Conservation (phyloP, 2,888 invertebrate genomes). For the Scaptomyza cyrtandrae region DNA sequence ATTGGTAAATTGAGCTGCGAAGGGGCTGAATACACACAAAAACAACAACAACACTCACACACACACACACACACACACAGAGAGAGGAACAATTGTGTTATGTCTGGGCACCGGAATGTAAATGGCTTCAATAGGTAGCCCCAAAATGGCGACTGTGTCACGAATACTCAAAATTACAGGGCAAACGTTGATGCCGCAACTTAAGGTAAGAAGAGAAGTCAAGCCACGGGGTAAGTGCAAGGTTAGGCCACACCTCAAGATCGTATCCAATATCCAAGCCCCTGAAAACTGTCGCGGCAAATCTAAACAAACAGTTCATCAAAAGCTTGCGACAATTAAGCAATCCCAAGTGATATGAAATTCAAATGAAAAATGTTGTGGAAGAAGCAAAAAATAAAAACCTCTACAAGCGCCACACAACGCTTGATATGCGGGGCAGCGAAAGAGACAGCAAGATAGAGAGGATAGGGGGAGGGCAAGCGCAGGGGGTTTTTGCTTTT, state of each 20-base stretch:
- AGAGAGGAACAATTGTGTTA: conserved; percentile 32
- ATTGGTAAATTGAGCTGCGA: conserved; percentile 78
- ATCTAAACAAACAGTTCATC: conserved; percentile 81
- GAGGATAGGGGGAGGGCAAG: background rate
- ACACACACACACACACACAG: conserved; percentile 10
- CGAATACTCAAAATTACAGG: conserved; percentile 27
- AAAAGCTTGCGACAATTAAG: conserved; percentile 78
- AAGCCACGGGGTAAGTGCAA: conserved; percentile 22
- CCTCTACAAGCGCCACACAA: conserved; percentile 66
- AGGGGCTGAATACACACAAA: conserved; percentile 5
- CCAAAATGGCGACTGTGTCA: conserved; percentile 69
- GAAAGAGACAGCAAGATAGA: background rate
- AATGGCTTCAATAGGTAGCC: conserved; percentile 77
- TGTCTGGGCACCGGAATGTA: conserved; percentile 56
- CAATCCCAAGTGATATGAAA: conserved; percentile 60
- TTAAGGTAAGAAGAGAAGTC: no score
- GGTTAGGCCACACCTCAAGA: conserved; percentile 48
- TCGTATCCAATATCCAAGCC: conserved; percentile 15
- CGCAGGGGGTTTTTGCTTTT: conserved; percentile 45
- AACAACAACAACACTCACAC: conserved; percentile 14
- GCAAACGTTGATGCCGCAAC: no score
- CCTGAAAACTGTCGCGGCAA: conserved; percentile 77
- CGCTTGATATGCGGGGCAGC: conserved; percentile 6
- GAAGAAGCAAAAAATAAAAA: conserved; percentile 12
- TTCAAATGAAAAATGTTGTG: conserved; percentile 72